Conservation (phyloP, 2,113 vertebrate species). For the Fukomys damarensis region DNA sequence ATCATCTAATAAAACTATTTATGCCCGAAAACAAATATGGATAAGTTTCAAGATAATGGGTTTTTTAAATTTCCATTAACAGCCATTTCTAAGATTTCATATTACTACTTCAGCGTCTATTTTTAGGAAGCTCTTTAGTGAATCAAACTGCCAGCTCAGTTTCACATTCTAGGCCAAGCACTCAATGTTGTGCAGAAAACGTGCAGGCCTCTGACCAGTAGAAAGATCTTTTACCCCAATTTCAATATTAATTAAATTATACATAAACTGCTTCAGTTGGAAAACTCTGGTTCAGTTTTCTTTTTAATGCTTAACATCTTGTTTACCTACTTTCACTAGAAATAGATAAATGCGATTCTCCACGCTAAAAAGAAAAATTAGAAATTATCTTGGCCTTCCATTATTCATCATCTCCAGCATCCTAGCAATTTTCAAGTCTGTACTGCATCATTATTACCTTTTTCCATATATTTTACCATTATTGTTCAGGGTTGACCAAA, state of each 20-base stretch:
- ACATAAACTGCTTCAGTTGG: neutral
- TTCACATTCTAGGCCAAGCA: constrained; percentile 32
- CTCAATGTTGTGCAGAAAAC: neutral
- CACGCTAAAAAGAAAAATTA: neutral
- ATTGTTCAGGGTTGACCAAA: neutral
- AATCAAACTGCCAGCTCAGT: constrained; percentile 46
- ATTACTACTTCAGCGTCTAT: constrained; percentile 22
- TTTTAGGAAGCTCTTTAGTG: constrained; percentile 66
- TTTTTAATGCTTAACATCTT: neutral
- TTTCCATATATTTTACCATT: neutral
- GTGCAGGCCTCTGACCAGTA: neutral
- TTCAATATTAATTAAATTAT: neutral
- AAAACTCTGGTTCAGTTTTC: neutral
- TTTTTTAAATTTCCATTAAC: constrained; percentile 58
- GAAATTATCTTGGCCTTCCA: neutral
- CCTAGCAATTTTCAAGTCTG: neutral
- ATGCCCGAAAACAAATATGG: constrained; percentile 27
- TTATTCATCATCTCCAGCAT: neutral
- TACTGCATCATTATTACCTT: neutral
- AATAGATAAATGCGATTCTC: neutral
- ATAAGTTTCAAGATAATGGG: constrained; percentile 56
- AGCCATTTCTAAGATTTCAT: constrained; percentile 67
- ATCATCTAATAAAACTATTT: constrained; percentile 32
- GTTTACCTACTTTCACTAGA: neutral
- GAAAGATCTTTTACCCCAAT: neutral